Conservation (phyloP, 2,113 vertebrate genomes). For the Muntiacus muntjak region DNA sequence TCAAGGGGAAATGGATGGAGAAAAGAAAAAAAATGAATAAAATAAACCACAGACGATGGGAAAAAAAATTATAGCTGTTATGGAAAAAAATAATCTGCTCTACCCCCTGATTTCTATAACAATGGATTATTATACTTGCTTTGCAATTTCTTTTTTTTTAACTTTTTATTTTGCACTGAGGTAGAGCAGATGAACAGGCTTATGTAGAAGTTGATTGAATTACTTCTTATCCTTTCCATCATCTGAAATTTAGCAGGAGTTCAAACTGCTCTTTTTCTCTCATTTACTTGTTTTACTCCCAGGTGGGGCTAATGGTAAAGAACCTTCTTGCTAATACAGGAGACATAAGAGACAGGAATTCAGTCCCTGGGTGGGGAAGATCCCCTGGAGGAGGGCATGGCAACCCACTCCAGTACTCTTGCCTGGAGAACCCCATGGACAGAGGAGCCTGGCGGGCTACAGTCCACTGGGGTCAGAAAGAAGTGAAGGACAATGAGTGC, state of each 20-base stretch:
- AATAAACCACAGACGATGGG: background rate
- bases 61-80: background rate
- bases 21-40: background rate
- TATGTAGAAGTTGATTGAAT: background rate
- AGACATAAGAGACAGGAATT: background rate
- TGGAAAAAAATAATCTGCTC: background rate
- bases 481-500: background rate
- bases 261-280: background rate
- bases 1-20: too few species aligned
- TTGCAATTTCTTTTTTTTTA: background rate
- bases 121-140: too few species aligned
- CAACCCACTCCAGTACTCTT: background rate
- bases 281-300: rapidly evolving
- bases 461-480: background rate
- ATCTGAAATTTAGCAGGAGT: background rate
- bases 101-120: background rate
- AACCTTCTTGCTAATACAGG: background rate
- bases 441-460: background rate
- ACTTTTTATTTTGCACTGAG: background rate
- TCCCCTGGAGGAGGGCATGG: background rate
- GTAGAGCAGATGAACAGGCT: background rate
- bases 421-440: background rate
- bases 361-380: background rate
- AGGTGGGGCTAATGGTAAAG: background rate
- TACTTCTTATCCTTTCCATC: background rate